Base-by-base conservation (phyloP, 2,888 invertebrate species). In the Stratiomys singularior region DNA sequence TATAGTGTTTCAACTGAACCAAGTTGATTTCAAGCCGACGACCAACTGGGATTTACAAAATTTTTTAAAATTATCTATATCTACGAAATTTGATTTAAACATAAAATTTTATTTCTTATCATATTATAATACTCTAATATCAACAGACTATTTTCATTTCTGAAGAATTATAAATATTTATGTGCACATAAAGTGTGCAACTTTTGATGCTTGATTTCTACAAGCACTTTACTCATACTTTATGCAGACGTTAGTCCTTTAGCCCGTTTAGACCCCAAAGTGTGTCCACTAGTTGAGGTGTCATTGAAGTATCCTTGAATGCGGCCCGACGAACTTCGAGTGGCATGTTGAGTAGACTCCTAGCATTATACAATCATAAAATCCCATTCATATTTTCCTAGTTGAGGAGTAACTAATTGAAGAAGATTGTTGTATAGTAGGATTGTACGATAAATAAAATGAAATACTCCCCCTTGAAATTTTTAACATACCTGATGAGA, bases 231-330 rank as follows among this genome's bases (percentile, higher is more conserved):
- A 3, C 23, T 67, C 67, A 37, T 21, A 44, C 21, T 46, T 37
- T 37, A 37, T 37, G 9, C 46, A 21, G 44, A 37, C 23, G 74
- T 60, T 37, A 58, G 58, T 74, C 60, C 74, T 74, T 74, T 74
- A 52, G 71, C 28, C 71, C 27, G 27, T 74, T 37, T 47, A 25
- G 30, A 25, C 46, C 25, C 27, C 58, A 46, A 67, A 56, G 67
- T 56, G 67, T 67, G 67, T 77, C 77, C 66, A 77, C 47, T 52
- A 64, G 30, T 27, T 21, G 67, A 79, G 79, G 79, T 79, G 79
- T 79, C 78, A 67, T 63, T 77, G 67, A 63, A 79, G 79, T 60
- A 78, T 79, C 74, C 79, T 79, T 69, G 74, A 79, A 79, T 76
- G 74, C 79, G 79, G 77, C 58, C 78, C 78, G 77, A 74, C 74